These are phyloP conservation scores for Pterophyllum scalare DNA, from an alignment of 2,113 vertebrate species.

Conservation along the genomic window DNA sequence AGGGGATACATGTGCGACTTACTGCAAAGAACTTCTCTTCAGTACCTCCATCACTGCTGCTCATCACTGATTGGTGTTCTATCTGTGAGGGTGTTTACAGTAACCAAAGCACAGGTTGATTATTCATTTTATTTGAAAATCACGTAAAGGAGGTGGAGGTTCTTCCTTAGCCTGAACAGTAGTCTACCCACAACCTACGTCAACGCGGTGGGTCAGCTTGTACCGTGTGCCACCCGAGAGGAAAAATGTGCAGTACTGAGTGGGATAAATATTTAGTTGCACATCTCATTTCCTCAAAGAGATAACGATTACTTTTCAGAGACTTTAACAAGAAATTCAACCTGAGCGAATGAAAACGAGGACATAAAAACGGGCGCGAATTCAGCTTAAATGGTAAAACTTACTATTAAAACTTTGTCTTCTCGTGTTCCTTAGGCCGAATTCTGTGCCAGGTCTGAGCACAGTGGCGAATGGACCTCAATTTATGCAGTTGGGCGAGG, in stretches of 20 bases:
- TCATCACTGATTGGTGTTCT: neutral
- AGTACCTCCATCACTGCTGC: neutral
- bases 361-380: no score
- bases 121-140: neutral
- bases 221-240: neutral
- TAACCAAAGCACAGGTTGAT: neutral
- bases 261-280: neutral
- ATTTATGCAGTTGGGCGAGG: no score
- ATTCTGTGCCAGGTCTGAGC: no score
- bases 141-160: neutral
- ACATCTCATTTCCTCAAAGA: neutral
- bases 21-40: no score
- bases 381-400: no score
- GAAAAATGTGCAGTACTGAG: neutral
- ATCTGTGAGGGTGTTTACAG: neutral
- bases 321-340: rapidly evolving
- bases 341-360: no score
- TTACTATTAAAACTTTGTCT: no score
- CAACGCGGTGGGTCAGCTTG: neutral
- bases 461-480: no score
- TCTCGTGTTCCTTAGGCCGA: no score
- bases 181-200: no score
- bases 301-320: neutral
- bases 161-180: neutral
- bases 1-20: neutral